These are phyloP conservation scores for Argya squamiceps DNA, from an alignment of 2,797 vertebrate species.

Conservation along the genomic window DNA sequence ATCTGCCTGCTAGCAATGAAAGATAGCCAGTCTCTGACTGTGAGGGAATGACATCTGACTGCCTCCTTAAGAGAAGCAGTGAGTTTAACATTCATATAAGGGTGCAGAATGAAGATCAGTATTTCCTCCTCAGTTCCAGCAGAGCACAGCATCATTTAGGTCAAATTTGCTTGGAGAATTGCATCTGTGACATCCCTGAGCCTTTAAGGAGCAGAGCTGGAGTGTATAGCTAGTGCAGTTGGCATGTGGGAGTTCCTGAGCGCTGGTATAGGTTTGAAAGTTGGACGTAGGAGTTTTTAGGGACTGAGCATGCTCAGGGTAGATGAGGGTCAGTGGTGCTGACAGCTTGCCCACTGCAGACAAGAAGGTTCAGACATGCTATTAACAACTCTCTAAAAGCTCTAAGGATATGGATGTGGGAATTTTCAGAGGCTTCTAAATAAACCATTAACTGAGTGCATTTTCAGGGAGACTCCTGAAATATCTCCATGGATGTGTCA, in stretches of 20 bases:
- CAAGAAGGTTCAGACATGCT: neutral
- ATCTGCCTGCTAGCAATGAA: neutral
- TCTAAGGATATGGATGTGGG: neutral
- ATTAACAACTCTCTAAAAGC: neutral
- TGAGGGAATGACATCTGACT: neutral
- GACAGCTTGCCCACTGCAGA: conserved; percentile 17
- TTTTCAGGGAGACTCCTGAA: neutral
- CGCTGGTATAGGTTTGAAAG: neutral
- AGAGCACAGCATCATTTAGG: neutral
- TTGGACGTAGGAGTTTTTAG: neutral
- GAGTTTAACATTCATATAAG: neutral
- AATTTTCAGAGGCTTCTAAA: neutral
- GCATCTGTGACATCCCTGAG: neutral
- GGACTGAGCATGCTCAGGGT: conserved; percentile 7
- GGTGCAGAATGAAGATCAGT: neutral
- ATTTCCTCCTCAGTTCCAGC: neutral
- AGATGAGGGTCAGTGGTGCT: conserved; percentile 48
- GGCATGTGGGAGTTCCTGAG: conserved; percentile 49
- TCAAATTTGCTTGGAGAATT: neutral
- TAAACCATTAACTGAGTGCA: neutral
- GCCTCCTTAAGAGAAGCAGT: neutral
- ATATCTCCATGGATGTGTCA: neutral
- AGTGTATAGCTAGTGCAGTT: conserved; percentile 10
- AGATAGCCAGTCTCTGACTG: neutral
- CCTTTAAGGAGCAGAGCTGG: neutral